Percentiles rank a stretch among this genome's conserved stretches.
phyloP scores from a whole-genome alignment of 2,113 vertebrate species.

The Athene cunicularia region DNA sequence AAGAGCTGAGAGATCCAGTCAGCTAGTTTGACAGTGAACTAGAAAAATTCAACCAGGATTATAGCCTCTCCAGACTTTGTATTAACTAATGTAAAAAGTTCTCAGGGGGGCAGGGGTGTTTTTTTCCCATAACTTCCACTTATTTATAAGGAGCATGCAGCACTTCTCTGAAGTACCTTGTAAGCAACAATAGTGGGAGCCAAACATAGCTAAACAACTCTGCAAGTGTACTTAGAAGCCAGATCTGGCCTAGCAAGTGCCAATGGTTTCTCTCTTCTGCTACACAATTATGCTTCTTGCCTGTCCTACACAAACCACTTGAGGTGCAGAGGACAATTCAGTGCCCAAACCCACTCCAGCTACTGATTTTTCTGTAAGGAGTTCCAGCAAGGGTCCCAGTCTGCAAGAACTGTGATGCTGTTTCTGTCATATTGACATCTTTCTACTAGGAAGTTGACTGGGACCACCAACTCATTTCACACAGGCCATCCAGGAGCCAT shows the following conservation, averaged over 20 bases:
- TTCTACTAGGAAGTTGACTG: neutral
- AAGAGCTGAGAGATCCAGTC: neutral
- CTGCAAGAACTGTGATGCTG: neutral
- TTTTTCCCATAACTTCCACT: neutral
- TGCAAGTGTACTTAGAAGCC: neutral
- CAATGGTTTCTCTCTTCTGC: neutral
- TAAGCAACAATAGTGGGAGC: neutral
- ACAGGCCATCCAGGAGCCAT: conserved; percentile 35
- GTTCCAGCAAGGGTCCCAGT: neutral
- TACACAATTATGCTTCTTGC: neutral
- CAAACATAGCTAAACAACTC: neutral
- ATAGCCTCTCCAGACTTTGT: neutral
- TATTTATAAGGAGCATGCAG: neutral
- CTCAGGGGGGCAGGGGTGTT: neutral
- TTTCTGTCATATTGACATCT: neutral
- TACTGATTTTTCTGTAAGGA: neutral
- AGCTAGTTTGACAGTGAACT: neutral
- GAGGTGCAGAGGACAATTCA: neutral
- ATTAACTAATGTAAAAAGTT: neutral
- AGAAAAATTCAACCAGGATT: neutral
- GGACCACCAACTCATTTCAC: conserved; percentile 61
- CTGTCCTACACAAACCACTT: neutral
- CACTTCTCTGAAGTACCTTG: neutral
- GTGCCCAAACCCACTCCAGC: neutral
- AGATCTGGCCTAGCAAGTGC: neutral